Conservation (phyloP, 2,113 vertebrate genomes). For the Eptesicus fuscus region DNA sequence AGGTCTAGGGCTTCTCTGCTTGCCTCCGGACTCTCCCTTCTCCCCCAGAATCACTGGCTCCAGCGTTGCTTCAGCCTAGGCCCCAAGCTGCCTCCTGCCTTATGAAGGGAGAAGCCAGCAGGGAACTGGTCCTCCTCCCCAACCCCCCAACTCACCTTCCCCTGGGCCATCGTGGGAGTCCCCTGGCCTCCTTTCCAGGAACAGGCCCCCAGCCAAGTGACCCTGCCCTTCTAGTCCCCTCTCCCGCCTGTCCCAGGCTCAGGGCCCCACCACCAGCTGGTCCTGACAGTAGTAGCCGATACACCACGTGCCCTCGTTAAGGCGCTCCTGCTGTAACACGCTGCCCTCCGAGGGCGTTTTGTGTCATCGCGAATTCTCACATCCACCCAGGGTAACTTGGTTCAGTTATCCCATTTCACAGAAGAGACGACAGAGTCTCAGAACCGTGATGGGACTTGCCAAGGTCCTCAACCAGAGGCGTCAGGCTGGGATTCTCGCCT, state of each 20-base stretch:
- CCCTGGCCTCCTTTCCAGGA: background rate
- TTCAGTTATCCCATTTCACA: background rate
- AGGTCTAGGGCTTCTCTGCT: background rate
- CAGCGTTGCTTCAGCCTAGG: background rate
- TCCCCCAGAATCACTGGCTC: background rate
- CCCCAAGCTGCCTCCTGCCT: background rate
- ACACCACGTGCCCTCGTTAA: too few relatives aligned
- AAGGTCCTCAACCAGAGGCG: background rate
- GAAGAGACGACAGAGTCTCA: rapidly evolving
- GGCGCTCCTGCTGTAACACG: rapidly evolving
- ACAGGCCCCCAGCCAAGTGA: background rate
- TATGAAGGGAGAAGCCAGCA: rapidly evolving
- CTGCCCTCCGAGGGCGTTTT: background rate
- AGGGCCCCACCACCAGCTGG: background rate
- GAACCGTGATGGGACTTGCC: background rate
- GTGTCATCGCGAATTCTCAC: rapidly evolving
- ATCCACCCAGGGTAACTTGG: background rate
- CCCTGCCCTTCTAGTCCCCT: background rate
- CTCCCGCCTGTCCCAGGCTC: background rate
- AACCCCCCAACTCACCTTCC: background rate
- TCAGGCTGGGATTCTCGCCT: background rate
- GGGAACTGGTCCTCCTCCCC: too few relatives aligned
- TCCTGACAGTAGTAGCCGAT: background rate
- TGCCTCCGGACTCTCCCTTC: background rate
- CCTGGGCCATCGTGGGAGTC: background rate